Evolutionary conservation across 1,140 invertebrate species (phyloP), one percentile per base, ranked within the genome.

Genomic region (Mylabris phalerata): DNA sequence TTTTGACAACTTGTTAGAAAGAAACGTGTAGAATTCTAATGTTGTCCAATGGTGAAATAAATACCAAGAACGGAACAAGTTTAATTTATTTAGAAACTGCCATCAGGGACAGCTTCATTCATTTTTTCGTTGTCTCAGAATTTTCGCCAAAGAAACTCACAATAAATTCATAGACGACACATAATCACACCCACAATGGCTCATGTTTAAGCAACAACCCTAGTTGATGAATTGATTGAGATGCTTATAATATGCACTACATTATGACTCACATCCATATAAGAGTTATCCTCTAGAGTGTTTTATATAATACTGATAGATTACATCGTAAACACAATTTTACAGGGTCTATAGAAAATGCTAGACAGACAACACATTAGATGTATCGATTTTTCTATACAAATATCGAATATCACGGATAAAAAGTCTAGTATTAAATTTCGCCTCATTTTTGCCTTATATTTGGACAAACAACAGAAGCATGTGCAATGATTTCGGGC

Each of bases 261-360:
- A 32, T 32, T 54, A 38, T 25, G 50, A 2, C 50, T 44, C 40
- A 32, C 25, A 54, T 44, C 44, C 51, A n/a, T 41, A 13, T 45
- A 27, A 42, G 45, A 54, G 41, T 38, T 46, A 45, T 54, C 45
- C 51, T 54, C 51, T 54, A 9, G 51, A 54, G 51, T 54, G 51
- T 54, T 54, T 54, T 54, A 42, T 25, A 46, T 54, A 54, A 54
- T 54, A 11, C 42, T 54, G 51, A 54, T 54, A 54, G 51, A 54
- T 54, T 54, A 41, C 42, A 40, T 38, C 40, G 38, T 54, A 54
- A 54, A 54, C 46, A 43, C 39, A 54, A 54, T 45, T 52, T 45
- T 54, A 54, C 42, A 45, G 38, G 51, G 27, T 50, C 51, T 54
- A 27, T 19, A 45, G 39, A 54, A 54, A 54, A 54, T 45, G 45